phyloP scores from a whole-genome alignment of 2,888 invertebrate genomes.

The Asteroscopus sphinx region DNA sequence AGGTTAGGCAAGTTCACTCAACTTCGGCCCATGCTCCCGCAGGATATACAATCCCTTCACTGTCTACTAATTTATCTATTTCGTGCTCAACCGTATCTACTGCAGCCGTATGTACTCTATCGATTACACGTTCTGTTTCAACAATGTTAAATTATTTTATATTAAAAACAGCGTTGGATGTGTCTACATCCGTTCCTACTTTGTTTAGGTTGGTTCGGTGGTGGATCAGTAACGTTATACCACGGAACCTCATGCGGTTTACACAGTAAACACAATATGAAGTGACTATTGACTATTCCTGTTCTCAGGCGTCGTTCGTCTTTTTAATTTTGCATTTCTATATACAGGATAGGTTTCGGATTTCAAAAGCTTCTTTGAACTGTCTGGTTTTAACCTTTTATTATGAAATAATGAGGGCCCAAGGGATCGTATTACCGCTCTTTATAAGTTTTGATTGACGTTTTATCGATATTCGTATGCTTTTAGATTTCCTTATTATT shows the following conservation, averaged over 20 bases:
- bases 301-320: constrained; percentile 79
- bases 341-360: constrained; percentile 78
- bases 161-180: constrained; percentile 59
- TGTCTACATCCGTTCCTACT: constrained; percentile 7
- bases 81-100: constrained; percentile 24
- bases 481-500: constrained; percentile 58
- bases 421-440: constrained; percentile 72
- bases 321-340: constrained; percentile 85
- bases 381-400: constrained; percentile 75
- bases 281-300: constrained; percentile 89
- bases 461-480: constrained; percentile 66
- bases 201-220: constrained; percentile 48
- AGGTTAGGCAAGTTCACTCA: constrained; percentile 87
- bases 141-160: neutral
- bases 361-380: constrained; percentile 80
- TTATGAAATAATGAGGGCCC: constrained; percentile 78
- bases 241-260: constrained; percentile 85
- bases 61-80: constrained; percentile 58
- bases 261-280: constrained; percentile 87
- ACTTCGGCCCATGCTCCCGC: constrained; percentile 80
- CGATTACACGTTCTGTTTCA: constrained; percentile 60
- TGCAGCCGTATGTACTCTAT: constrained; percentile 36
- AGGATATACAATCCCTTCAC: constrained; percentile 79
- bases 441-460: constrained; percentile 77
- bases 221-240: constrained; percentile 79